These are phyloP conservation scores for Pagrus major DNA, from an alignment of 2,113 vertebrate species.

Conservation along the genomic window DNA sequence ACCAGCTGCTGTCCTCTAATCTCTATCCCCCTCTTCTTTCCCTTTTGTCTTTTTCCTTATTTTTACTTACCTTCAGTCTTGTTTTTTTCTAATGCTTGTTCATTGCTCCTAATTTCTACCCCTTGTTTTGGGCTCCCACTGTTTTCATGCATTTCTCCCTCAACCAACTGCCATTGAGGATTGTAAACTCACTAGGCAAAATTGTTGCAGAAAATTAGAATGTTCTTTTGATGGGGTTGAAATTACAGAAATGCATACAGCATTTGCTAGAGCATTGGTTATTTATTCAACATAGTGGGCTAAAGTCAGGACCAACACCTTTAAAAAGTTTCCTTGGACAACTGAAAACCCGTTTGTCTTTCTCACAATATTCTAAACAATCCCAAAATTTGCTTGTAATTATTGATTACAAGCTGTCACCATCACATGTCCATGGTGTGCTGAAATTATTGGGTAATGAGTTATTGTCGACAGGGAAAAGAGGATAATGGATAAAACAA, in stretches of 20 bases:
- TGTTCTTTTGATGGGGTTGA: slow-evolving; percentile 6
- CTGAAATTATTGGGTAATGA: slow-evolving; percentile 46
- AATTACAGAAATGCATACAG: not conserved
- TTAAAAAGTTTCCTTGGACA: not conserved
- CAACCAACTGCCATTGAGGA: slow-evolving; percentile 11
- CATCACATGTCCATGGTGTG: not conserved
- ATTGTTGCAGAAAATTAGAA: slow-evolving; percentile 2
- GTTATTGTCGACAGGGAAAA: slow-evolving; percentile 20
- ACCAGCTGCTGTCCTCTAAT: slow-evolving; percentile 63
- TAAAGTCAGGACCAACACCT: slow-evolving; percentile 7
- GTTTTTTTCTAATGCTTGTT: not conserved
- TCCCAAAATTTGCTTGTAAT: not conserved
- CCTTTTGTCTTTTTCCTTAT: not conserved
- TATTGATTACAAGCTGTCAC: slow-evolving; percentile 56
- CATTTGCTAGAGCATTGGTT: not conserved
- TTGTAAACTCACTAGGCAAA: slow-evolving; percentile 11
- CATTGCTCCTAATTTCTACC: not conserved
- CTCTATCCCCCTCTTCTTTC: slow-evolving; percentile 15
- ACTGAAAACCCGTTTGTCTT: not conserved
- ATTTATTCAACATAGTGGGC: not conserved
- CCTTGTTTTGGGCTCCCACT: slow-evolving; percentile 3
- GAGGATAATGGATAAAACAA: not conserved
- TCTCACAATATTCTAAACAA: not conserved
- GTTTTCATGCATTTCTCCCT: slow-evolving; percentile 17
- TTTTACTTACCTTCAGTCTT: not conserved